These are phyloP conservation scores for Chrysoperla carnea DNA, from an alignment of 1,140 invertebrate genomes.

Conservation along the genomic window DNA sequence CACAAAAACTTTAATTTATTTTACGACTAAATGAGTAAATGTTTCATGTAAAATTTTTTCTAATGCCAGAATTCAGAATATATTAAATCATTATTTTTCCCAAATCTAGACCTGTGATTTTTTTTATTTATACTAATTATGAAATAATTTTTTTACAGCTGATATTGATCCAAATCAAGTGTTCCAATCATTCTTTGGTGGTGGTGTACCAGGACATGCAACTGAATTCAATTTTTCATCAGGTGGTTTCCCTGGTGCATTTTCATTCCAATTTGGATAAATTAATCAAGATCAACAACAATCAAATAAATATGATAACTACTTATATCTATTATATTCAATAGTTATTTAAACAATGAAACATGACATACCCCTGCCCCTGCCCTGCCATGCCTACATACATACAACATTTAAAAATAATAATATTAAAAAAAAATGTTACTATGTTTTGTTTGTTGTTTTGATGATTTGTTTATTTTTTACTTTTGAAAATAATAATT, in stretches of 20 bases:
- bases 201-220: conserved; percentile 18
- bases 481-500: not conserved
- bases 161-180: conserved; percentile 59
- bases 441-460: not conserved
- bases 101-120: not conserved
- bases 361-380: not conserved
- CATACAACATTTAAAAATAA: conserved; percentile 2
- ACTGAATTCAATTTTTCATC: conserved; percentile 26
- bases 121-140: not conserved
- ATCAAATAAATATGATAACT: not conserved
- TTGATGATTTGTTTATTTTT: not conserved
- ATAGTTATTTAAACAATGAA: conserved; percentile 1
- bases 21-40: no score
- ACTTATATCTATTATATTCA: not conserved
- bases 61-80: no score
- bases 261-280: conserved; percentile 50
- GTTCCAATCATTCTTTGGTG: conserved; percentile 63
- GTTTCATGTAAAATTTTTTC: no score
- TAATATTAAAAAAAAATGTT: conserved; percentile 4
- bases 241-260: conserved; percentile 33
- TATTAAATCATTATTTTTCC: not conserved
- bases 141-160: conserved; percentile 24
- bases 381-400: not conserved
- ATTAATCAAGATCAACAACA: not conserved
- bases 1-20: no score